Evolutionary conservation across 2,113 vertebrate species (phyloP), one percentile per base, ranked within the genome.

Genomic region (Rhagologus leucostigma): DNA sequence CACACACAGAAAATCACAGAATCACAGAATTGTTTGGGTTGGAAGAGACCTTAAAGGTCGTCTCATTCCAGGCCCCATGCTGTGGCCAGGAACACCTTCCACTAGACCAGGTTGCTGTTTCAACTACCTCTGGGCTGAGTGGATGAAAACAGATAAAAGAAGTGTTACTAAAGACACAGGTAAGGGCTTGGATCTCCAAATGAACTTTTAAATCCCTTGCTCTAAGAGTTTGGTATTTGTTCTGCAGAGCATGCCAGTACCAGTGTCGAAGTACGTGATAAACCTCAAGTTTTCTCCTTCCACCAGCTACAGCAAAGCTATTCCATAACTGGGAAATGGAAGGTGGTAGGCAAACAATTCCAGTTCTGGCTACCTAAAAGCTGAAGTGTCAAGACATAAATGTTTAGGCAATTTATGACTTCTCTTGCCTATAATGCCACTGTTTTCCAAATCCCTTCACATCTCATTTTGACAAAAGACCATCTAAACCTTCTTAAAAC

Each of bases 361-460:
- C 67, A 35, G 2, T 53, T 56, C 15, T 67, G 57, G 27, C 52
- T 42, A 32, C 44, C 13, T 50, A 27, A 64, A 80, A 87, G 64
- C 22, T 57, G 37, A 80, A 67, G 6, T 29, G 37, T 37, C 29
- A 42, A 50, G 50, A 44, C 16, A 5, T 15, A 53, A 70, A 47
- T 0, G 0, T 33, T 52, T 11, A 52, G 20, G 13, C 37, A 27
- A 52, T 64, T 76, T 79, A 22, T 29, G 20, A 33, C 10, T 78
- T 81, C 49, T 71, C 24, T 73, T 76, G 22, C 18, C 49, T 55
- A 21, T 33, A 82, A 42, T 42, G 32, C 22, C 35, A 29, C 22
- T 42, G 11, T 49, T 95, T 82, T 73, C 62, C 57, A 39, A 69
- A 77, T 53, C 16, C 57, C 19, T 47, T 80, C 44, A 29, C 18